A percentile compares a stretch with the other conserved stretches of the same genome.
Conservation (phyloP, 23 tunicate genomes). For the Phallusia fumigata region DNA sequence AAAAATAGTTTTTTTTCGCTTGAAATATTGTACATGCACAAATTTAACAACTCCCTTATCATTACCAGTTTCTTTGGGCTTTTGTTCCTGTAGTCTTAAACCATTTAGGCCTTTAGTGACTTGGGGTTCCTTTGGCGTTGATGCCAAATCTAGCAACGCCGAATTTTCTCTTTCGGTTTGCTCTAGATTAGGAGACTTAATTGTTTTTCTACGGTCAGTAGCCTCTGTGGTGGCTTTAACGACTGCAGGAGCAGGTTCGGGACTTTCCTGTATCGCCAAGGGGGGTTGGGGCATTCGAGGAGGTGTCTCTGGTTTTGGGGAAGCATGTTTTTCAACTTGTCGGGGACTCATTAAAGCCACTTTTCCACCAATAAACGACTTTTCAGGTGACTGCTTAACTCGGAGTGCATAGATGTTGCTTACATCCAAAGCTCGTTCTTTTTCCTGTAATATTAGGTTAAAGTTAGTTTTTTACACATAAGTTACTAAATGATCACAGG, state of each 20-base stretch:
- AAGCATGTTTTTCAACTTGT: background rate
- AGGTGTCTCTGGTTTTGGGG: background rate
- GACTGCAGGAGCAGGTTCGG: background rate
- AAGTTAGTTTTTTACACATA: no score
- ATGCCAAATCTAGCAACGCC: constrained; percentile 14
- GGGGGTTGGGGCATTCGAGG: background rate
- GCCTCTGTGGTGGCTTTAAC: constrained; percentile 4
- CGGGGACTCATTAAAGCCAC: constrained; percentile 23
- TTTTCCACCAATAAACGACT: constrained; percentile 33
- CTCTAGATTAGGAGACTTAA: constrained; percentile 26
- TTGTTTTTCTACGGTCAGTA: constrained; percentile 46
- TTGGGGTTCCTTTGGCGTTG: background rate
- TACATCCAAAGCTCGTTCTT: constrained; percentile 84
- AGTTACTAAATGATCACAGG: no score
- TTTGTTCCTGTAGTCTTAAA: background rate
- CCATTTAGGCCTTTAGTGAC: constrained; percentile 14
- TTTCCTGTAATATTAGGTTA: constrained; percentile 56
- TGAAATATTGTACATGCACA: background rate
- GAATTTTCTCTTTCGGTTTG: constrained; percentile 20
- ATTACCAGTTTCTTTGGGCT: background rate
- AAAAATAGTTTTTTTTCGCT: no score
- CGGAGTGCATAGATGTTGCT: constrained; percentile 82
- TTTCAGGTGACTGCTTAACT: constrained; percentile 53
- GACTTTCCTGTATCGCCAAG: background rate
- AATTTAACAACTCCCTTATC: background rate